These are phyloP conservation scores for Sceloporus undulatus DNA, from an alignment of 2,113 vertebrate species.

Conservation along the genomic window DNA sequence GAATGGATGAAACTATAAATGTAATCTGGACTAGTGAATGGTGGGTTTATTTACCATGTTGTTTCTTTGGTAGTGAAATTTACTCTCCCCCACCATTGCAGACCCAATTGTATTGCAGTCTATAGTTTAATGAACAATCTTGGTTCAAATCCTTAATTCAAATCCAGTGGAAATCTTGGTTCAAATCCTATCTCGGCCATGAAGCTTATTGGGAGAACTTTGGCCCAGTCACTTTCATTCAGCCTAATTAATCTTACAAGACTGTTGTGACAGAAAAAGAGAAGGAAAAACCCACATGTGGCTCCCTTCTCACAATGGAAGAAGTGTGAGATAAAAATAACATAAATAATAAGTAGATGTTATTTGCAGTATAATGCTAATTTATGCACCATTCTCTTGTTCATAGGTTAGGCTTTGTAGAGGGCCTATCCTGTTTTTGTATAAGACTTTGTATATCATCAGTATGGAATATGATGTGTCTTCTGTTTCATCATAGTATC, in stretches of 20 bases:
- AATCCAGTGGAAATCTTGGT: neutral
- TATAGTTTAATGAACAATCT: neutral
- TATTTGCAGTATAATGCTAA: no score
- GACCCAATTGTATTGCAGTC: neutral
- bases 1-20: neutral
- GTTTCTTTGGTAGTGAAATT: constrained; percentile 24
- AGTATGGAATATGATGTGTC: neutral
- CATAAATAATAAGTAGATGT: no score
- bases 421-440: neutral
- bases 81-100: neutral
- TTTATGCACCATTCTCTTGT: no score
- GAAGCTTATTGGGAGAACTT: neutral
- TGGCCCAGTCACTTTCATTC: neutral
- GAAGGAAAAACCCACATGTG: neutral
- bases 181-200: neutral
- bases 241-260: no score
- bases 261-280: neutral
- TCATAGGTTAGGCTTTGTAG: no score
- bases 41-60: constrained; percentile 24
- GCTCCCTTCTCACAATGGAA: no score
- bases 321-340: no score
- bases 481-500: neutral
- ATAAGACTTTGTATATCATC: neutral
- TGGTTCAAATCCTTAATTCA: neutral
- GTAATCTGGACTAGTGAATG: constrained; percentile 37